These are phyloP conservation scores for Pollimyrus isidori DNA, from an alignment of 2,113 vertebrate species.

Conservation along the genomic window DNA sequence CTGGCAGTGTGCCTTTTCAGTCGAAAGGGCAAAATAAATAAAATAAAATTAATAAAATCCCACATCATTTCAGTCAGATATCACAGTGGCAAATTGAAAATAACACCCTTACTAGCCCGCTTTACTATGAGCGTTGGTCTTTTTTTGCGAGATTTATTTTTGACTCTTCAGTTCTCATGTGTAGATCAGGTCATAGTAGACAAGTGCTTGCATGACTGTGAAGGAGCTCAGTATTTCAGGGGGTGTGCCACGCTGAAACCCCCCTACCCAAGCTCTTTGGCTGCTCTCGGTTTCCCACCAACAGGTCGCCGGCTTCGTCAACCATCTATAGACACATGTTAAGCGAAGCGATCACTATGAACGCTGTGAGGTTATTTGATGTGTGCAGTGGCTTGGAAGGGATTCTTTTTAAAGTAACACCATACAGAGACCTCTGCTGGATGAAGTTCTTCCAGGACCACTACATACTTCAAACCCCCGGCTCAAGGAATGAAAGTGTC, in stretches of 20 bases:
- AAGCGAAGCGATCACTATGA: background rate
- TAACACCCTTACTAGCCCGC: background rate
- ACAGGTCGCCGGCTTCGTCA: background rate
- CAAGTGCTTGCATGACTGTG: constrained; percentile 36
- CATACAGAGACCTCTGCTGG: background rate
- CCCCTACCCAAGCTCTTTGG: background rate
- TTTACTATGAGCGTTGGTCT: background rate
- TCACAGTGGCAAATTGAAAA: background rate
- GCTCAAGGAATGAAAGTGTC: background rate
- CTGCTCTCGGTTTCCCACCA: background rate
- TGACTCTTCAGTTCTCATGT: constrained; percentile 49
- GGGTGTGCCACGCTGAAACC: background rate
- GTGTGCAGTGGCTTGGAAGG: background rate
- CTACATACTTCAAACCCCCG: background rate
- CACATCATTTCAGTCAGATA: background rate
- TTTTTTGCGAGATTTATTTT: background rate
- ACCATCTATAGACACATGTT: background rate
- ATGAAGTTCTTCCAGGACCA: background rate
- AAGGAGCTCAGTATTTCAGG: constrained; percentile 46
- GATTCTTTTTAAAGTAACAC: background rate
- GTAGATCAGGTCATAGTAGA: constrained; percentile 40
- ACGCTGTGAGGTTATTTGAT: background rate
- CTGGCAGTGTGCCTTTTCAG: background rate
- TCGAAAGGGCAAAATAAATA: background rate
- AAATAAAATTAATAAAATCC: background rate